These are phyloP conservation scores for Anolis carolinensis DNA, from an alignment of 2,113 vertebrate genomes.

Conservation along the genomic window DNA sequence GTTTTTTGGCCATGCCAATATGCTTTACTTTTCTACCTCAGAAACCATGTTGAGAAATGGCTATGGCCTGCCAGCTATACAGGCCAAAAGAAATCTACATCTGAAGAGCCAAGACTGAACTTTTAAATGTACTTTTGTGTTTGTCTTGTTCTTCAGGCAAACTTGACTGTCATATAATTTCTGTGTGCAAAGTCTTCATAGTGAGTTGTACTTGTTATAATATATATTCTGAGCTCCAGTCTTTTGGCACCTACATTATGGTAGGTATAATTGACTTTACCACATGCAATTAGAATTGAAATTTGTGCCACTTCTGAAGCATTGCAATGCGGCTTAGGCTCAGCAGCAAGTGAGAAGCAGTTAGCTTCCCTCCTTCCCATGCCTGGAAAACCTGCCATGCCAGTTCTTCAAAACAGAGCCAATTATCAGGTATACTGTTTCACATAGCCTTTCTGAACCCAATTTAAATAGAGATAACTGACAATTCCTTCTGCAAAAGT, in stretches of 20 bases:
- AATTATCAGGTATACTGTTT: conserved; percentile 73
- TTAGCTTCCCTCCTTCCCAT: conserved; percentile 46
- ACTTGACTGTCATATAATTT: neutral
- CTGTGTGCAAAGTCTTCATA: conserved; percentile 47
- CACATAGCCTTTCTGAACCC: conserved; percentile 65
- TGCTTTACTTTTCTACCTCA: neutral
- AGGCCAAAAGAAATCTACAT: conserved; percentile 31
- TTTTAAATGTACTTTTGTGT: conserved; percentile 40
- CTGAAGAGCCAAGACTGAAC: conserved; percentile 41
- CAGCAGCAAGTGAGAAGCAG: conserved; percentile 53
- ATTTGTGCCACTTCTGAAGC: conserved; percentile 56
- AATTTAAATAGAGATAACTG: conserved; percentile 71
- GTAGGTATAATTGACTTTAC: conserved; percentile 65
- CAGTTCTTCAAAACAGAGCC: conserved; percentile 71
- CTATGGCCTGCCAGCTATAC: conserved; percentile 46
- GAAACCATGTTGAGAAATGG: neutral
- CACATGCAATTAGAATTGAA: conserved; percentile 64
- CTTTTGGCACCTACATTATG: conserved; percentile 57
- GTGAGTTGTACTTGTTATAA: conserved; percentile 48
- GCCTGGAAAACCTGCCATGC: conserved; percentile 67
- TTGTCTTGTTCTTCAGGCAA: conserved; percentile 35
- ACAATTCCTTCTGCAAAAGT: conserved; percentile 67
- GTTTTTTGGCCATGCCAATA: neutral
- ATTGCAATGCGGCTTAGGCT: conserved; percentile 40
- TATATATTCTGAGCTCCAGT: conserved; percentile 28